Conservation (phyloP, 37 sponge, comb jelly and placozoan genomes). For the Lycopodina hypogea region DNA sequence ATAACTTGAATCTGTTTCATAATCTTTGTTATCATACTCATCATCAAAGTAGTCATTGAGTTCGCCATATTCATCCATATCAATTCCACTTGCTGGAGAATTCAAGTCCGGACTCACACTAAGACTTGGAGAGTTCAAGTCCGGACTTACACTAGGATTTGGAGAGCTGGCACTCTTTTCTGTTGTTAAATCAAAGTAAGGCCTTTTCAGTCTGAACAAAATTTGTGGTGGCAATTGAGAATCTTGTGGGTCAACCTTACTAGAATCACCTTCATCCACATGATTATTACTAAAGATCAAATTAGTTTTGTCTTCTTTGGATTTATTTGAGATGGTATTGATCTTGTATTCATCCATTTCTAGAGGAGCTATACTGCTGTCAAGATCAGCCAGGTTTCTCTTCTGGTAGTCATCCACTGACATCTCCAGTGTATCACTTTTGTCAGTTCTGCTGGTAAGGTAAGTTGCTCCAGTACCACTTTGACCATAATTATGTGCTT, state of each 20-base stretch:
- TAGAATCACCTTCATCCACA: not conserved
- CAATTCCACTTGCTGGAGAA: too few species aligned
- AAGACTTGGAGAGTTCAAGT: not conserved
- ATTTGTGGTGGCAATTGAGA: slow-evolving; percentile 35
- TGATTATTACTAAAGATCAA: not conserved
- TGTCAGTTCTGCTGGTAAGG: slow-evolving; percentile 1
- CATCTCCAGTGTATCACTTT: not conserved
- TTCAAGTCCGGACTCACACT: not conserved
- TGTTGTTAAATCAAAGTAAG: not conserved
- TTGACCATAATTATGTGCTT: not conserved
- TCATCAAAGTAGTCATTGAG: too few species aligned
- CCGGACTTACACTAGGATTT: not conserved
- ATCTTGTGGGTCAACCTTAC: not conserved
- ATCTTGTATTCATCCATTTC: not conserved
- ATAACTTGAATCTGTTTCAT: too few species aligned
- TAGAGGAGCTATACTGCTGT: not conserved
- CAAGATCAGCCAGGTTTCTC: not conserved
- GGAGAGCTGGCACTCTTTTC: not conserved
- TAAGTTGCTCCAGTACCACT: not conserved
- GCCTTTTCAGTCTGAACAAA: not conserved
- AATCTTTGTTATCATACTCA: too few species aligned
- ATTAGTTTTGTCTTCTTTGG: not conserved
- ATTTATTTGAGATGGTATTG: not conserved
- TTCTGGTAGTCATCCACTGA: not conserved
- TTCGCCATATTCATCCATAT: too few species aligned